Conservation (phyloP, 2,888 invertebrate genomes). For the Trisateles emortualis region DNA sequence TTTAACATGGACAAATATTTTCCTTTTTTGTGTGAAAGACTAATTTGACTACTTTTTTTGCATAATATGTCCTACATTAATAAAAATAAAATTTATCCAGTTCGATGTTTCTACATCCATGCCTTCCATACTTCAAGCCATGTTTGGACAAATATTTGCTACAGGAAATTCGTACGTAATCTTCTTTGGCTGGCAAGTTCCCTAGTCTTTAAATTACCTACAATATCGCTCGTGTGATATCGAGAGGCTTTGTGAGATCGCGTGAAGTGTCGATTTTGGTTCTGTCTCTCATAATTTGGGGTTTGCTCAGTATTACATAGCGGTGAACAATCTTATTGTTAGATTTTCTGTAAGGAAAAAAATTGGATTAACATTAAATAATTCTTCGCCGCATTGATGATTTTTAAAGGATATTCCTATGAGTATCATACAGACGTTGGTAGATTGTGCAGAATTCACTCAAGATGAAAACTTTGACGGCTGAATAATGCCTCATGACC, state of each 20-base stretch:
- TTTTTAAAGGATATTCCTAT: too few relatives aligned
- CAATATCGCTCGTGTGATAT: constrained; percentile 33
- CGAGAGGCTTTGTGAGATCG: constrained; percentile 22
- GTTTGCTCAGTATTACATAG: constrained; percentile 21
- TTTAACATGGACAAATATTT: too few relatives aligned
- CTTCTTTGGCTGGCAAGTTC: constrained; percentile 40
- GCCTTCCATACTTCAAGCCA: constrained; percentile 19
- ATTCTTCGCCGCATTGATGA: too few relatives aligned
- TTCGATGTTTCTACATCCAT: constrained; percentile 32
- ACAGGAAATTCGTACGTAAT: constrained; percentile 40
- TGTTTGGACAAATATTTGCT: constrained; percentile 43
- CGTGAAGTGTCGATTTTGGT: constrained; percentile 35
- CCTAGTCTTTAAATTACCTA: constrained; percentile 41
- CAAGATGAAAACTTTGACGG: too few relatives aligned
- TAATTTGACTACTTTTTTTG: too few relatives aligned
- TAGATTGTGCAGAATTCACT: too few relatives aligned
- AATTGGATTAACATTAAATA: too few relatives aligned
- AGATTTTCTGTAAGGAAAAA: neutral
- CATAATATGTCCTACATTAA: too few relatives aligned
- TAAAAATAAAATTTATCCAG: too few relatives aligned
- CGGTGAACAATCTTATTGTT: constrained; percentile 10
- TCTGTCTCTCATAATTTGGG: constrained; percentile 29
- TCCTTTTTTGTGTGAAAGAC: too few relatives aligned
- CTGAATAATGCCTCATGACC: too few relatives aligned
- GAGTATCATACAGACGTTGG: too few relatives aligned